Percentiles rank a stretch among this genome's conserved stretches.
phyloP scores from a whole-genome alignment of 1,140 invertebrate species.

The Neodiprion virginianus region DNA sequence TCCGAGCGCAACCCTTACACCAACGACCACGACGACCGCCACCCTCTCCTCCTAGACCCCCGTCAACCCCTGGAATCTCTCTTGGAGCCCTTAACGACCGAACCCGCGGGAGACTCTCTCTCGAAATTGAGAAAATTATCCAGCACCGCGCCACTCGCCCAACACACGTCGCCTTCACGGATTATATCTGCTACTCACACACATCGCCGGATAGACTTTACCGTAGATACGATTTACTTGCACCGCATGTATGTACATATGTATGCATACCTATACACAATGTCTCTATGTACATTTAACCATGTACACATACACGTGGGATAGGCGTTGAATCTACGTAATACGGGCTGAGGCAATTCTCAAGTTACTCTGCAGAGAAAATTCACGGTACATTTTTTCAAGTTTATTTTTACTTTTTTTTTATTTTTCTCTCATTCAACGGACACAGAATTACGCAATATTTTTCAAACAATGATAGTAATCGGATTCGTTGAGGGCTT shows the following conservation, averaged over 20 bases:
- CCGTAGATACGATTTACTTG: slow-evolving; percentile 29
- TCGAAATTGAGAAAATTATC: slow-evolving; percentile 64
- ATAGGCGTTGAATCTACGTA: no score
- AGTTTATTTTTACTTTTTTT: no score
- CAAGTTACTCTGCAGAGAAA: no score
- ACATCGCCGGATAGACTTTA: neutral
- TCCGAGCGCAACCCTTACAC: slow-evolving; percentile 44
- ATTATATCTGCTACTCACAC: neutral
- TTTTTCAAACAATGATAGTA: no score
- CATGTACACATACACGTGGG: slow-evolving; percentile 23
- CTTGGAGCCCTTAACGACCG: slow-evolving; percentile 58
- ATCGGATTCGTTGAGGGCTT: no score
- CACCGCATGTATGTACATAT: slow-evolving; percentile 30
- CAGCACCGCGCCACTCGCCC: slow-evolving; percentile 40
- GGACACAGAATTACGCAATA: no score
- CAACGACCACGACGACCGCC: slow-evolving; percentile 27
- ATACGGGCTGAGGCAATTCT: no score
- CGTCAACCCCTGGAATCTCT: slow-evolving; percentile 56
- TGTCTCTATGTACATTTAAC: slow-evolving; percentile 12
- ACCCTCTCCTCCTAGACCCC: slow-evolving; percentile 22
- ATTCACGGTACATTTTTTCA: no score
- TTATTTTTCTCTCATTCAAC: no score
- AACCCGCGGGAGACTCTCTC: slow-evolving; percentile 52
- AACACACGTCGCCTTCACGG: neutral
- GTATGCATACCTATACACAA: slow-evolving; percentile 23